Conservation (phyloP, 1,140 invertebrate species). For the Dendrolimus kikuchii region DNA sequence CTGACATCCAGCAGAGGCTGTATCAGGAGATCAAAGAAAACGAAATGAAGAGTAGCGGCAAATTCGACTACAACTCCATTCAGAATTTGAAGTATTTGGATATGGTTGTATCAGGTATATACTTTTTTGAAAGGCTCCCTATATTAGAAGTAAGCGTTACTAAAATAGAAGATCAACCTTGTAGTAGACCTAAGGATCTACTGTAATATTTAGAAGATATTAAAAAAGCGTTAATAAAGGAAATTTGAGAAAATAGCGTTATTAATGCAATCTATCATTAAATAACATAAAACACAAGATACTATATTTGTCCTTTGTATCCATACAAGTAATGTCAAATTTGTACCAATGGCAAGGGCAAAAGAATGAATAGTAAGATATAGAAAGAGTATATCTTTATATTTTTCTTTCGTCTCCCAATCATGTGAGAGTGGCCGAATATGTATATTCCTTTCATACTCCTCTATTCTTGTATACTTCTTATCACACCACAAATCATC, state of each 20-base stretch:
- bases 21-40: slow-evolving; percentile 15
- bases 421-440: too few species aligned
- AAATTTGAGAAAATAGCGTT: not conserved
- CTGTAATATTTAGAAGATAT: not conserved
- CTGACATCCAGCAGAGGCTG: slow-evolving; percentile 70
- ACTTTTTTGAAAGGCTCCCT: not conserved
- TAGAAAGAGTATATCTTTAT: too few species aligned
- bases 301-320: too few species aligned
- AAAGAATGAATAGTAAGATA: too few species aligned
- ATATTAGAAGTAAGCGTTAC: not conserved
- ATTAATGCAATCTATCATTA: too few species aligned
- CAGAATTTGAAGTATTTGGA: slow-evolving; percentile 21
- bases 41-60: slow-evolving; percentile 13
- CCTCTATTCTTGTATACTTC: too few species aligned
- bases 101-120: slow-evolving; percentile 28
- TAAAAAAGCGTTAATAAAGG: not conserved
- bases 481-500: too few species aligned
- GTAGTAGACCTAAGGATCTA: not conserved
- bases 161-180: not conserved
- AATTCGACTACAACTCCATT: slow-evolving; percentile 19
- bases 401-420: too few species aligned
- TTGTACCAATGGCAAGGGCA: too few species aligned
- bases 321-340: too few species aligned
- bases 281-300: too few species aligned
- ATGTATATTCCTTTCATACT: too few species aligned